phyloP scores from a whole-genome alignment of 2,113 vertebrate genomes.

The Orycteropus afer region DNA sequence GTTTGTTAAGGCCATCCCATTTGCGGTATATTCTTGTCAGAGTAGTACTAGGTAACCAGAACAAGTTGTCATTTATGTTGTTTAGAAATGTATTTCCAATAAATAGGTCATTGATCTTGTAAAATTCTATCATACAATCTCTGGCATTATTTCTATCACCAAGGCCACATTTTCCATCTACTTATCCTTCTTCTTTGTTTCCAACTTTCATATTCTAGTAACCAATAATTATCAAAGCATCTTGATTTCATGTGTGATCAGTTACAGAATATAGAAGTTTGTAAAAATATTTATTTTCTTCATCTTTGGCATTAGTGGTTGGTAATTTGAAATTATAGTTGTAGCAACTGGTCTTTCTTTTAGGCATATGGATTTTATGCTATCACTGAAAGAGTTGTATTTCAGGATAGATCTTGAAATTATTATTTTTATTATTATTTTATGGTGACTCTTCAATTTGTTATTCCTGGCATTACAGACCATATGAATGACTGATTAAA shows the following conservation, averaged over 20 bases:
- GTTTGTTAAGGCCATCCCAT: no score
- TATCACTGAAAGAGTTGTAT: no score
- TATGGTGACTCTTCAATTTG: no score
- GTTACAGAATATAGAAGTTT: not conserved
- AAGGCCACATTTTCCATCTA: not conserved
- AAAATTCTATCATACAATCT: not conserved
- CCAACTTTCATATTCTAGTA: not conserved
- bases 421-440: no score
- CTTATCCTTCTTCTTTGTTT: not conserved
- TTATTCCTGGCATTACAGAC: no score
- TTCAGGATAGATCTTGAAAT: no score
- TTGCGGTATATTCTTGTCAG: no score
- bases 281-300: not conserved
- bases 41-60: no score
- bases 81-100: not conserved
- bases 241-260: not conserved
- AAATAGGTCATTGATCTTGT: not conserved
- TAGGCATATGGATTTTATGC: no score
- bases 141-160: not conserved
- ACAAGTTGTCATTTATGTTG: not conserved
- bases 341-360: not conserved
- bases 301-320: not conserved
- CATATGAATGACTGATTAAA: no score
- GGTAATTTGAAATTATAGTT: not conserved
- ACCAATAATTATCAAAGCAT: not conserved